Percentiles rank a stretch among this genome's conserved stretches.
Conservation (phyloP, 2,113 vertebrate species). For the Lates calcarifer region DNA sequence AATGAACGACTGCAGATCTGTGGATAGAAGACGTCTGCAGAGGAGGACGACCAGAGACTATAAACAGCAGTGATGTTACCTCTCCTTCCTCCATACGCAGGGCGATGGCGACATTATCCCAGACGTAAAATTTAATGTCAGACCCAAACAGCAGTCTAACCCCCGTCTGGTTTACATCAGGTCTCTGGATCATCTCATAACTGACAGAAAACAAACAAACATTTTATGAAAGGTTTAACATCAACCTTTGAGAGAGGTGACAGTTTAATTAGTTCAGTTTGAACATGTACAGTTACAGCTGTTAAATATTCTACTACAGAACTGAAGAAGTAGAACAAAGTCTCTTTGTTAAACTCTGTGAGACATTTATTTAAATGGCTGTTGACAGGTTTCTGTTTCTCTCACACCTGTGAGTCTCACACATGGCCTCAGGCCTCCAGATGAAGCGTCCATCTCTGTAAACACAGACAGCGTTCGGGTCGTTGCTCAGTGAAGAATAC, state of each 20-base stretch:
- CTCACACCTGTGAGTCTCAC: conserved; percentile 35
- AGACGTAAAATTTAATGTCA: fast-evolving
- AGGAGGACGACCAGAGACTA: too few species aligned
- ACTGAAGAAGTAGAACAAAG: too few species aligned
- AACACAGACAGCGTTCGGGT: conserved; percentile 32
- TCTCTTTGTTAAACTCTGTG: too few species aligned
- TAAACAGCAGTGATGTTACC: background rate
- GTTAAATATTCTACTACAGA: too few species aligned
- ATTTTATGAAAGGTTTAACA: background rate
- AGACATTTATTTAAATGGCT: too few species aligned
- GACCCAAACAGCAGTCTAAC: fast-evolving
- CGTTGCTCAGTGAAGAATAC: conserved; percentile 25
- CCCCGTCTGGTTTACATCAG: background rate
- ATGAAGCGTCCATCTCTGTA: conserved; percentile 32
- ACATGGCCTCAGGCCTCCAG: conserved; percentile 67
- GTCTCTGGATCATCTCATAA: background rate
- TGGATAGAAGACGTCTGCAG: too few species aligned
- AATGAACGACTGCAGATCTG: too few species aligned
- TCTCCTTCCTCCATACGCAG: background rate
- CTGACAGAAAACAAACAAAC: conserved; percentile 8
- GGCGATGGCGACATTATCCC: conserved; percentile 30
- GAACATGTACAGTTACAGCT: too few species aligned
- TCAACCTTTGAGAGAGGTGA: too few species aligned
- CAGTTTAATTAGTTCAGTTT: too few species aligned
- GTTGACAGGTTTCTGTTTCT: too few species aligned